A percentile compares a stretch with the other conserved stretches of the same genome.
Conservation (phyloP, 1,140 invertebrate genomes). For the Drosophila jambulina region DNA sequence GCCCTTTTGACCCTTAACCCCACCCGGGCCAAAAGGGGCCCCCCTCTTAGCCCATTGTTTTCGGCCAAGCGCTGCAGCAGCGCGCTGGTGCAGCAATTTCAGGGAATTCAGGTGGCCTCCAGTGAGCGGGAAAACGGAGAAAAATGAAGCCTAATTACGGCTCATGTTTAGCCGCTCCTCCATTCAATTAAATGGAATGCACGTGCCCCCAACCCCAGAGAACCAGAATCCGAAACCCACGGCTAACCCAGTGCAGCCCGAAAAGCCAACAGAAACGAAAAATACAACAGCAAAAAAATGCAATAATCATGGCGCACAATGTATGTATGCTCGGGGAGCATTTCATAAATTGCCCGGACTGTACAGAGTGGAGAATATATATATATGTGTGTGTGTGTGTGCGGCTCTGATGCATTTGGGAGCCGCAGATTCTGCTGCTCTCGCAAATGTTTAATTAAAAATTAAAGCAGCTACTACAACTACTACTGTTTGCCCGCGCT, state of each 20-base stretch:
- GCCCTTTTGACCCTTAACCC: slow-evolving; percentile 6
- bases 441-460: slow-evolving; percentile 74
- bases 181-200: slow-evolving; percentile 77
- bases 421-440: slow-evolving; percentile 47
- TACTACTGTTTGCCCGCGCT: slow-evolving; percentile 45
- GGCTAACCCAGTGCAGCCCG: slow-evolving; percentile 1
- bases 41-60: slow-evolving; percentile 40
- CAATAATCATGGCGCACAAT: slow-evolving; percentile 47
- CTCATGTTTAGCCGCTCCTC: slow-evolving; percentile 58
- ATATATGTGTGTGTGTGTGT: background rate
- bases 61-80: slow-evolving; percentile 7
- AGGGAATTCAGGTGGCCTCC: slow-evolving; percentile 41
- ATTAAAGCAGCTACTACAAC: slow-evolving; percentile 67
- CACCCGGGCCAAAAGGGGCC: background rate
- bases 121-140: slow-evolving; percentile 46
- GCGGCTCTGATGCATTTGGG: slow-evolving; percentile 37
- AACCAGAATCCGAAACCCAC: slow-evolving; percentile 22
- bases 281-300: slow-evolving; percentile 26
- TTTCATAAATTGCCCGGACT: slow-evolving; percentile 56
- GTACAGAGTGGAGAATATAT: background rate
- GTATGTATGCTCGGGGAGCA: slow-evolving; percentile 47
- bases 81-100: slow-evolving; percentile 31
- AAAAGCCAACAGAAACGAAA: slow-evolving; percentile 1
- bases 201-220: slow-evolving; percentile 42
- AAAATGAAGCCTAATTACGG: slow-evolving; percentile 63